Base-by-base conservation (phyloP, 2,888 invertebrate species). In the Polydesmus complanatus region DNA sequence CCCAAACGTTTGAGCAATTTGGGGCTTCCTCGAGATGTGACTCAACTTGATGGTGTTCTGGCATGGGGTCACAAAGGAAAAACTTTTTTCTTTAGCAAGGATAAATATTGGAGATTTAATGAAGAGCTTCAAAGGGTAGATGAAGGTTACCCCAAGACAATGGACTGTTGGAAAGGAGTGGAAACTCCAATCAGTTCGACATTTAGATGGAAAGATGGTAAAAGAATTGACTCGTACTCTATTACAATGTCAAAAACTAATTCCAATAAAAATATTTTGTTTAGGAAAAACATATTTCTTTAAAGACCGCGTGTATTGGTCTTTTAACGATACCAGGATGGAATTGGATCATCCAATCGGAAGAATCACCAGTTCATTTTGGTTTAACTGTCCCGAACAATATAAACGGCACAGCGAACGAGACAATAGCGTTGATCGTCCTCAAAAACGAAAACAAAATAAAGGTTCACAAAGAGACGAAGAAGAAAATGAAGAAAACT, bases 61-160 rank as follows among this genome's bases (percentile, higher is more conserved):
- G 84, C 92, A 48, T 95, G 95, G 95, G 90, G 93, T 3, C 84
- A 92, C 76, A 95, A 95, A 72, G 85, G 86, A 65, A 85, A 85
- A 70, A 94, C 93, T 0, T 95, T 93, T 74, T 83, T 95, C 70
- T 91, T 90, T 73, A 90, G 89, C 69, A 88, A 86, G 3, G 82
- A 83, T 25, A 80, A 83, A 75, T 93, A 89, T 73, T 89, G 89
- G 88, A 85, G 84, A 70, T 84, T 84, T 67, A 90, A 91, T 69
- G 90, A 90, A 71, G 83, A 83, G 1, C 78, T 78, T 5, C 81
- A 83, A 58, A 79, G 79, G 63, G 87, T 94, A 22, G 94, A 94
- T 71, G 78, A 86, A 62, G 94, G 94, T 76, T 96, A 96, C 75
- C 95, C 95, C 0, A 80, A 94, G 56, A 87, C 92, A 72, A 94